Conservation (phyloP, 2,888 invertebrate genomes). For the Apeira syringaria region DNA sequence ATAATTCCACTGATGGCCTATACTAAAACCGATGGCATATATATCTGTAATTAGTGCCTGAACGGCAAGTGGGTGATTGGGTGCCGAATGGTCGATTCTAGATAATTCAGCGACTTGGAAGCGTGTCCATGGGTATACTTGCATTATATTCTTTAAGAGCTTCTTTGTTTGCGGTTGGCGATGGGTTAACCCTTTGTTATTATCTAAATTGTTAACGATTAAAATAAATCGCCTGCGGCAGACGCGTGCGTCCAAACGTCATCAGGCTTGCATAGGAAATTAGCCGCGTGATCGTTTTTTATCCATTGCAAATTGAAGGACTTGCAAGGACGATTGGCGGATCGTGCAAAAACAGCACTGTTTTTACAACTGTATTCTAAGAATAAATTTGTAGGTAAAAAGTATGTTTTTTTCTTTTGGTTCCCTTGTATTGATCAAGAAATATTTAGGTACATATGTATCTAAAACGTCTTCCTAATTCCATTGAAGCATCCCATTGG, state of each 20-base stretch:
- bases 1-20: constrained; percentile 21
- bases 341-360: constrained; percentile 27
- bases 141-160: too few relatives aligned
- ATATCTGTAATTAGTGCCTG: constrained; percentile 46
- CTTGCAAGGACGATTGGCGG: constrained; percentile 39
- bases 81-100: constrained; percentile 38
- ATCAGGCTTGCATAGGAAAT: constrained; percentile 49
- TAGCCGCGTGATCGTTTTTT: constrained; percentile 44
- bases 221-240: constrained; percentile 47
- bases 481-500: constrained; percentile 51
- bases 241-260: constrained; percentile 50
- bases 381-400: constrained; percentile 22
- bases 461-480: constrained; percentile 53
- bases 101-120: too few relatives aligned
- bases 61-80: constrained; percentile 37
- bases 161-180: too few relatives aligned
- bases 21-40: constrained; percentile 27
- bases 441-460: constrained; percentile 30
- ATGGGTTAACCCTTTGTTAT: constrained; percentile 56
- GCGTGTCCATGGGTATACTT: too few relatives aligned
- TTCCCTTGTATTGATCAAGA: neutral
- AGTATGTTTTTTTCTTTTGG: neutral
- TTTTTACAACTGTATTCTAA: constrained; percentile 31
- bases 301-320: constrained; percentile 47
- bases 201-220: constrained; percentile 62